A percentile compares a stretch with the other conserved stretches of the same genome.
These are phyloP conservation scores for Chironomus striatipennis DNA, from an alignment of 1,140 invertebrate genomes.

Conservation along the genomic window DNA sequence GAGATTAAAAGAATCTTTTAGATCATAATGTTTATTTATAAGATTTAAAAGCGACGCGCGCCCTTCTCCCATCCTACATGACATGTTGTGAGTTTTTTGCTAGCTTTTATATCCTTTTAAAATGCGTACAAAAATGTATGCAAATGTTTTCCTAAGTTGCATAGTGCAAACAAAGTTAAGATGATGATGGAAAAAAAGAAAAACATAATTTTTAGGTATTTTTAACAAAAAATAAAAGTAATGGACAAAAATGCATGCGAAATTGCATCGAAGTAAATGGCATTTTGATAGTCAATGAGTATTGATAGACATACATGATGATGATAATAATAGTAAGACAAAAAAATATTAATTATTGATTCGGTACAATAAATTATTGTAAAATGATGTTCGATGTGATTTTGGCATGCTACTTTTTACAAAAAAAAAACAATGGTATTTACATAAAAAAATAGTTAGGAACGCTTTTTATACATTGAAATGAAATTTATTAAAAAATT, in stretches of 20 bases:
- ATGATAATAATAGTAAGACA: too few species aligned
- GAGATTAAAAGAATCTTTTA: conserved; percentile 32
- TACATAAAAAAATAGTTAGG: conserved; percentile 19
- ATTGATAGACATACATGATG: too few species aligned
- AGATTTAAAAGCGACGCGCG: not conserved
- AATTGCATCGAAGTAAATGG: too few species aligned
- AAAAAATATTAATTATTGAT: not conserved
- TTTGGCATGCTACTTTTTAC: conserved; percentile 6
- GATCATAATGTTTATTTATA: not conserved
- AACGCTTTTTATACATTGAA: conserved; percentile 20
- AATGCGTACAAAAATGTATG: not conserved
- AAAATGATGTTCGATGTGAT: not conserved
- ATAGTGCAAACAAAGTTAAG: not conserved
- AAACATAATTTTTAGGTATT: not conserved
- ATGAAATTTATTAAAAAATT: not conserved
- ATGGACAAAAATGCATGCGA: not conserved
- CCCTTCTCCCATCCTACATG: not conserved
- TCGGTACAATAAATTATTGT: not conserved
- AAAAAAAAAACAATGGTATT: not conserved
- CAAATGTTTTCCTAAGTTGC: not conserved
- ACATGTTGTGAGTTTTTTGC: not conserved
- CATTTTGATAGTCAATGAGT: too few species aligned
- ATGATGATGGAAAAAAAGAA: not conserved
- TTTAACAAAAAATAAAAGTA: not conserved
- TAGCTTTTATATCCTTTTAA: not conserved